Evolutionary conservation across 2,113 vertebrate genomes (phyloP).

Genomic region (Psammodynastes pulverulentus): DNA sequence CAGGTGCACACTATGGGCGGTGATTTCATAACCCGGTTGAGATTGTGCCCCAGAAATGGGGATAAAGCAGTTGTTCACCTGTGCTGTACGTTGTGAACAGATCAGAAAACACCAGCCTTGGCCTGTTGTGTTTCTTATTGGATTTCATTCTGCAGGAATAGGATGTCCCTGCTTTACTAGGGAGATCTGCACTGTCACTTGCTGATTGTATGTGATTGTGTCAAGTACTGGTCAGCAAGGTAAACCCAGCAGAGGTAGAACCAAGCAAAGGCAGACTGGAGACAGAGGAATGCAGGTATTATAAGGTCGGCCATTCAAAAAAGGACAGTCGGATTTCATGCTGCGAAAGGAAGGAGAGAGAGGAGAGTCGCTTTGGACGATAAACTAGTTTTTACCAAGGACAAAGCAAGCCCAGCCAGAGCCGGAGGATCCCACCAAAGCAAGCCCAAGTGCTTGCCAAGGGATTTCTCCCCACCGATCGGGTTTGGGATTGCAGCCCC

Average conservation of each 20-base stretch:
- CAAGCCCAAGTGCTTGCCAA: neutral
- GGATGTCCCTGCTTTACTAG: neutral
- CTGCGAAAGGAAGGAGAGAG: neutral
- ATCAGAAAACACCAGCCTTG: neutral
- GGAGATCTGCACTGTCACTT: neutral
- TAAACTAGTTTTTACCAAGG: neutral
- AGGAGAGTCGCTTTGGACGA: neutral
- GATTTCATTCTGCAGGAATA: neutral
- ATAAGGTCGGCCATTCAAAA: neutral
- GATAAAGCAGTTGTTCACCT: accelerated
- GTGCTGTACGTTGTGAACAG: neutral
- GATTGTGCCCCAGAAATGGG: neutral
- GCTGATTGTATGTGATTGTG: neutral
- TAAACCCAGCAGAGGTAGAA: neutral
- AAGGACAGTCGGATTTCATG: neutral
- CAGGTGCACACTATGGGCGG: too few relatives aligned
- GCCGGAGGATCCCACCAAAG: neutral
- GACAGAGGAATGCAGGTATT: neutral
- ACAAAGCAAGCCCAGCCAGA: neutral
- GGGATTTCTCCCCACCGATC: neutral
- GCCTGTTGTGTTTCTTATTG: neutral
- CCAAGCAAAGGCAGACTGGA: neutral
- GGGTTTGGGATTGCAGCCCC: neutral
- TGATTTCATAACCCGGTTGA: neutral
- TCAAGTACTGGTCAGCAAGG: too few relatives aligned